Evolutionary conservation across 2,113 vertebrate species (phyloP).

Genomic region (Carettochelys insculpta): DNA sequence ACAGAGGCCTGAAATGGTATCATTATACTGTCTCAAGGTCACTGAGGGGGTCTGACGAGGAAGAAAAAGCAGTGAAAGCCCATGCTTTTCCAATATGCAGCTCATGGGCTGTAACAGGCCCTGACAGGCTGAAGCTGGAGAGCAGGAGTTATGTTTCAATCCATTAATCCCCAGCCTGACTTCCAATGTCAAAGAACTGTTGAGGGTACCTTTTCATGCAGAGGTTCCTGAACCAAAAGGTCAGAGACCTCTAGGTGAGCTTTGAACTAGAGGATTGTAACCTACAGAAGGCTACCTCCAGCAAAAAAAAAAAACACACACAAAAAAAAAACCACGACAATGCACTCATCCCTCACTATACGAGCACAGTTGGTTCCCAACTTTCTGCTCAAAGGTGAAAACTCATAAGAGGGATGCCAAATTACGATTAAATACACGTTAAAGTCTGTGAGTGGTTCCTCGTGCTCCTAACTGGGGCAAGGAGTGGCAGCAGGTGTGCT

Average conservation of each 20-base stretch:
- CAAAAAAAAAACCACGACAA: too few species aligned
- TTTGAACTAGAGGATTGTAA: neutral
- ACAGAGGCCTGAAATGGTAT: slow-evolving; percentile 57
- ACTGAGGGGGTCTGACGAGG: slow-evolving; percentile 51
- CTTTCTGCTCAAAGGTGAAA: too few species aligned
- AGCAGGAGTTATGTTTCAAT: slow-evolving; percentile 64
- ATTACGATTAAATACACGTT: too few species aligned
- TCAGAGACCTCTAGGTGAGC: neutral
- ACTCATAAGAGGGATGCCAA: too few species aligned
- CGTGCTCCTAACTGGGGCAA: too few species aligned
- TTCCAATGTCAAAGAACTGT: slow-evolving; percentile 72
- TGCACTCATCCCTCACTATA: too few species aligned
- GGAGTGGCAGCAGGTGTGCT: too few species aligned
- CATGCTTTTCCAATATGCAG: slow-evolving; percentile 62
- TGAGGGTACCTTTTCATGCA: slow-evolving; percentile 44
- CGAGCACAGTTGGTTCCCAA: too few species aligned
- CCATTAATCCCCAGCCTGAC: slow-evolving; percentile 65
- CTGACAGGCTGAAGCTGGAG: slow-evolving; percentile 68
- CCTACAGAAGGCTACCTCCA: neutral
- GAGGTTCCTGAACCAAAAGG: neutral
- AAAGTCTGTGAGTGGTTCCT: too few species aligned
- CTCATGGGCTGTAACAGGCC: slow-evolving; percentile 56
- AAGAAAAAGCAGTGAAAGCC: slow-evolving; percentile 62
- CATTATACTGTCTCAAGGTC: slow-evolving; percentile 73
- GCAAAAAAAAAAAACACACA: neutral